Conservation (phyloP, 2,888 invertebrate genomes). For the Lamellibrachia satsuma region DNA sequence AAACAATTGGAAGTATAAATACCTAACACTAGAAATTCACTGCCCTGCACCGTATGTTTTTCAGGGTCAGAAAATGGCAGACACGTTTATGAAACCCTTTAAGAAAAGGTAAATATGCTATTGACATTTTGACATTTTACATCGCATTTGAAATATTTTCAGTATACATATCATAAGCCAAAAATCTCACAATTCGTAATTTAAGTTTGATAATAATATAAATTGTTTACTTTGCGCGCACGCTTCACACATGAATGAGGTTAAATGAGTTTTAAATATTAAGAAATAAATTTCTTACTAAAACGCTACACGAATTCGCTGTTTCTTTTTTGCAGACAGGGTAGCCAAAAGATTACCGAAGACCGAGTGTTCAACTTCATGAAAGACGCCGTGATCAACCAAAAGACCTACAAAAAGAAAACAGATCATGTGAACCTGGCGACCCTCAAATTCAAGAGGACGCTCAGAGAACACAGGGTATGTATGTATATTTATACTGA, state of each 20-base stretch:
- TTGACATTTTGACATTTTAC: neutral
- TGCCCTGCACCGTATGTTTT: constrained; percentile 32
- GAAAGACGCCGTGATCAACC: constrained; percentile 88
- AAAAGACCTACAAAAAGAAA: constrained; percentile 89
- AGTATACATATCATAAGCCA: neutral
- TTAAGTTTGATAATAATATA: neutral
- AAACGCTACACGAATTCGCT: neutral
- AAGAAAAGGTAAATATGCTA: constrained; percentile 51
- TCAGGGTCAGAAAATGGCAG: constrained; percentile 52
- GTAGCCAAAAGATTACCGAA: constrained; percentile 54
- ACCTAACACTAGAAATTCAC: neutral
- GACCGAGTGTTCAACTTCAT: constrained; percentile 92
- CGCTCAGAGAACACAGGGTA: constrained; percentile 13
- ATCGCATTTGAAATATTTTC: neutral
- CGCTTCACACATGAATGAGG: neutral
- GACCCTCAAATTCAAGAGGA: constrained; percentile 80
- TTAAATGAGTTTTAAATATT: neutral
- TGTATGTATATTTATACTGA: constrained; percentile 12
- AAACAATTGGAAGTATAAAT: neutral
- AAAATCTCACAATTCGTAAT: neutral
- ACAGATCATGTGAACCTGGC: constrained; percentile 86
- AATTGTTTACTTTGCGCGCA: neutral
- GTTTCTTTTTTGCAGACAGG: constrained; percentile 14
- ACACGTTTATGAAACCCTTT: constrained; percentile 58
- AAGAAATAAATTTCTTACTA: neutral